Conservation (phyloP, 1,140 invertebrate genomes). For the Hesperophylax magnus region DNA sequence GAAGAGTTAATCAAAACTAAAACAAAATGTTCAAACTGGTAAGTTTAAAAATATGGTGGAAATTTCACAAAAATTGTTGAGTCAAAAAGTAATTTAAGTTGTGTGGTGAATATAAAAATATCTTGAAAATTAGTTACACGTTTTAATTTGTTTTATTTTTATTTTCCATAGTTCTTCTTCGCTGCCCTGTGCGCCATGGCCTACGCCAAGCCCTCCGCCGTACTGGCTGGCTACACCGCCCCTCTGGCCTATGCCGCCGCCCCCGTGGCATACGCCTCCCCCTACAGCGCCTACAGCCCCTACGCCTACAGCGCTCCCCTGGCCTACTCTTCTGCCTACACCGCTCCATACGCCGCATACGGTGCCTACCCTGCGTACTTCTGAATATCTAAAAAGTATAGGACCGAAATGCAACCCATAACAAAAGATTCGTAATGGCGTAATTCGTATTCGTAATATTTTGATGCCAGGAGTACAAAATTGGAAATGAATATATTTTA, state of each 20-base stretch:
- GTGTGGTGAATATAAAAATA: not conserved
- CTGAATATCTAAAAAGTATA: not conserved
- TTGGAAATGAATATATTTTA: no score
- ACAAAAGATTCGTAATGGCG: no score
- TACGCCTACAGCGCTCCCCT: slow-evolving; percentile 41
- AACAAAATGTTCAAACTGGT: not conserved
- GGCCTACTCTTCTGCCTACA: slow-evolving; percentile 54
- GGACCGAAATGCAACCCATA: no score
- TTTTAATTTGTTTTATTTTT: not conserved
- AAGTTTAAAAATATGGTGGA: not conserved
- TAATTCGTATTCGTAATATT: no score
- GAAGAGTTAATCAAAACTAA: not conserved
- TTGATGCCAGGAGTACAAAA: no score
- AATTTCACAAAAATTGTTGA: no score
- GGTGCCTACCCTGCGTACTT: slow-evolving; percentile 45
- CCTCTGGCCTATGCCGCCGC: slow-evolving; percentile 43
- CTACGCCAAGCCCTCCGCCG: slow-evolving; percentile 67
- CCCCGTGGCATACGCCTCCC: slow-evolving; percentile 32
- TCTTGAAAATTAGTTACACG: not conserved
- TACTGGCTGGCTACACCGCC: slow-evolving; percentile 32
- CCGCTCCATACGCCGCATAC: slow-evolving; percentile 30
- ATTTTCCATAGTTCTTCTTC: slow-evolving; percentile 56
- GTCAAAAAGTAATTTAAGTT: not conserved
- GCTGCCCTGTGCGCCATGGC: slow-evolving; percentile 69
- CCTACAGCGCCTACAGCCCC: slow-evolving; percentile 16